Conservation (phyloP, 2,113 vertebrate genomes). For the Nycticebus coucang region DNA sequence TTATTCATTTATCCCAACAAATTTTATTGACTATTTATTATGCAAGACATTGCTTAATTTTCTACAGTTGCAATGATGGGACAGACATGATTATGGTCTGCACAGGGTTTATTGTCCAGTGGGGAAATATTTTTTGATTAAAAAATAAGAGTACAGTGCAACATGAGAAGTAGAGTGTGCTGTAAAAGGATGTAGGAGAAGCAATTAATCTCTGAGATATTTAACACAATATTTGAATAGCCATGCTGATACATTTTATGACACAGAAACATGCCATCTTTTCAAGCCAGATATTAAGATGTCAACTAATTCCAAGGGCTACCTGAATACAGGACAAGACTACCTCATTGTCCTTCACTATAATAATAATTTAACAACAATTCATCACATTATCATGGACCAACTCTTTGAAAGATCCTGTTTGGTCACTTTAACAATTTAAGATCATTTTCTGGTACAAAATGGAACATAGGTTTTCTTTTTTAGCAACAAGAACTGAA, state of each 20-base stretch:
- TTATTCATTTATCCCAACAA: background rate
- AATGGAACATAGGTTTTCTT: background rate
- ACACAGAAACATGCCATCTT: background rate
- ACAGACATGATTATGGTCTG: background rate
- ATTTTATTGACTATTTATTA: background rate
- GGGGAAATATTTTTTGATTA: background rate
- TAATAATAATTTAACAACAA: background rate
- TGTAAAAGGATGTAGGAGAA: background rate
- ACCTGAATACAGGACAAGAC: background rate
- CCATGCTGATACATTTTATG: background rate
- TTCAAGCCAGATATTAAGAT: conserved; percentile 9
- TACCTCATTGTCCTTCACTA: background rate
- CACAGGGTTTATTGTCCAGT: background rate
- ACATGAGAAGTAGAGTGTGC: background rate
- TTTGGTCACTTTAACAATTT: background rate
- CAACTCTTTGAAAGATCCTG: background rate
- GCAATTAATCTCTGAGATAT: background rate
- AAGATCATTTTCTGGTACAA: background rate
- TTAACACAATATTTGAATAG: background rate
- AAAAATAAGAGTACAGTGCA: background rate
- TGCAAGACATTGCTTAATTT: background rate
- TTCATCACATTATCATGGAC: background rate
- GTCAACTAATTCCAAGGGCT: background rate
- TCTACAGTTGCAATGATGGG: background rate
- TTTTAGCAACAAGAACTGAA: conserved; percentile 8